Percentiles rank a stretch among this genome's conserved stretches.
These are phyloP conservation scores for Odiellus spinosus DNA, from an alignment of 2,888 invertebrate genomes.

Conservation along the genomic window DNA sequence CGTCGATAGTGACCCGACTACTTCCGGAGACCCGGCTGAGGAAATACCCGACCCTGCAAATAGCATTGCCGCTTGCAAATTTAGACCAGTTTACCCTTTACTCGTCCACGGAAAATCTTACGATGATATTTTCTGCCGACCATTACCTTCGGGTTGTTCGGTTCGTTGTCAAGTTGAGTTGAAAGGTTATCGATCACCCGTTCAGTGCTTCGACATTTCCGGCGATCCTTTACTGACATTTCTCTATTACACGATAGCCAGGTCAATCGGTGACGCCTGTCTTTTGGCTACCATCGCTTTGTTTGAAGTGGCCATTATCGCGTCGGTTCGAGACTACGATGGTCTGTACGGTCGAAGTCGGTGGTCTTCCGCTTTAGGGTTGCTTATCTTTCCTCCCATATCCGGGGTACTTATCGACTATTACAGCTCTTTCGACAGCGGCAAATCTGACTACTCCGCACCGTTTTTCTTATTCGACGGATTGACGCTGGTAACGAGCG, in stretches of 20 bases:
- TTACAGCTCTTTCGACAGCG: slow-evolving; percentile 9
- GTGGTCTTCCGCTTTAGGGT: slow-evolving; percentile 12
- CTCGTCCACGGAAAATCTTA: slow-evolving; percentile 13
- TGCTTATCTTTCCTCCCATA: slow-evolving; percentile 12
- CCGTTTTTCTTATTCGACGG: slow-evolving; percentile 19
- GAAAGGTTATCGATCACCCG: slow-evolving; percentile 10
- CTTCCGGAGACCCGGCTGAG: too few species aligned
- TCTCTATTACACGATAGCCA: slow-evolving; percentile 45
- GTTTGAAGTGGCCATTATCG: slow-evolving; percentile 19
- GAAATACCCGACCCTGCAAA: too few species aligned
- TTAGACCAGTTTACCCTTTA: slow-evolving; percentile 14
- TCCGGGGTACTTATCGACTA: slow-evolving; percentile 19
- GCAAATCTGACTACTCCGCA: slow-evolving; percentile 19
- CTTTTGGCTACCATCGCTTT: slow-evolving; percentile 43
- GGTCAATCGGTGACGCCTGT: slow-evolving; percentile 57
- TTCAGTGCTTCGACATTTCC: slow-evolving; percentile 16
- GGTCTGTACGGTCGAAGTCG: slow-evolving; percentile 12
- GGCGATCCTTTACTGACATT: slow-evolving; percentile 52
- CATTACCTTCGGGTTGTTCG: slow-evolving; percentile 6
- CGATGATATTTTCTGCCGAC: slow-evolving; percentile 14
- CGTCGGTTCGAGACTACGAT: slow-evolving; percentile 13
- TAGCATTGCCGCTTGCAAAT: too few species aligned
- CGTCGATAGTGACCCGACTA: too few species aligned
- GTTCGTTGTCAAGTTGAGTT: slow-evolving; percentile 12
- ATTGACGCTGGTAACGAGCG: slow-evolving; percentile 15